A percentile compares a stretch with the other conserved stretches of the same genome.
These are phyloP conservation scores for Thamnophis elegans DNA, from an alignment of 2,797 vertebrate species.

Conservation along the genomic window DNA sequence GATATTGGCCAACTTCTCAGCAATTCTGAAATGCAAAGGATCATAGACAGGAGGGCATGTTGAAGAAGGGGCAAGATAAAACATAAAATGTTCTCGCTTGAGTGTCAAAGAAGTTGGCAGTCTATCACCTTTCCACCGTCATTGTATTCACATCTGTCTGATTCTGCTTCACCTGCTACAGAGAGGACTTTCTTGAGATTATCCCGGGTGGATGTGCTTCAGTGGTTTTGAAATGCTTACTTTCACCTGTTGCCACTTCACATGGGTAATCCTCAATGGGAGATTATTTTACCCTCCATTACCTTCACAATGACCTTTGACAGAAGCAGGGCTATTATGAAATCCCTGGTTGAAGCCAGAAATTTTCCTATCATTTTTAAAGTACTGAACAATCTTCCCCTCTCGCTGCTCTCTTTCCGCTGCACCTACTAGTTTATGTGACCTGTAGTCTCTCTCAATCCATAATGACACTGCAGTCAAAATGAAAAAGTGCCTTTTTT, in stretches of 20 bases:
- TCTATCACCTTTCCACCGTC: slow-evolving; percentile 33
- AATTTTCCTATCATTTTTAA: slow-evolving; percentile 64
- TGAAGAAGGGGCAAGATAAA: background rate
- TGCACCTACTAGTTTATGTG: slow-evolving; percentile 56
- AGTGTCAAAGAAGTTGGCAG: slow-evolving; percentile 34
- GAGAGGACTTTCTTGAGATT: slow-evolving; percentile 52
- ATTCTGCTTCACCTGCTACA: slow-evolving; percentile 38
- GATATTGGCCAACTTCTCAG: background rate
- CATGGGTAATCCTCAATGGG: slow-evolving; percentile 46
- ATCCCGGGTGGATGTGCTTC: slow-evolving; percentile 44
- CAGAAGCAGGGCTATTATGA: slow-evolving; percentile 63
- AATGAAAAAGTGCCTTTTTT: slow-evolving; percentile 51
- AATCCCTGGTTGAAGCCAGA: slow-evolving; percentile 58
- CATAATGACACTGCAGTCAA: slow-evolving; percentile 56
- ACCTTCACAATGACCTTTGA: slow-evolving; percentile 66
- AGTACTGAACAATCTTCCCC: slow-evolving; percentile 55
- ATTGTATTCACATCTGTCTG: slow-evolving; percentile 38
- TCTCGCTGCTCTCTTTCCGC: slow-evolving; percentile 36
- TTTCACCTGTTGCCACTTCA: slow-evolving; percentile 65
- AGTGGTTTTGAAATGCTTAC: slow-evolving; percentile 58
- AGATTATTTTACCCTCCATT: slow-evolving; percentile 73
- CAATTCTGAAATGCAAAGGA: slow-evolving; percentile 25
- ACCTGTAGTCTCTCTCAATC: slow-evolving; percentile 48
- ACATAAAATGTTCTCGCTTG: slow-evolving; percentile 39
- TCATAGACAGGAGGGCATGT: background rate